Percentiles rank a stretch among this genome's conserved stretches.
Evolutionary conservation across 2,888 invertebrate genomes (phyloP).

Genomic region (Ptychoptera contaminata): DNA sequence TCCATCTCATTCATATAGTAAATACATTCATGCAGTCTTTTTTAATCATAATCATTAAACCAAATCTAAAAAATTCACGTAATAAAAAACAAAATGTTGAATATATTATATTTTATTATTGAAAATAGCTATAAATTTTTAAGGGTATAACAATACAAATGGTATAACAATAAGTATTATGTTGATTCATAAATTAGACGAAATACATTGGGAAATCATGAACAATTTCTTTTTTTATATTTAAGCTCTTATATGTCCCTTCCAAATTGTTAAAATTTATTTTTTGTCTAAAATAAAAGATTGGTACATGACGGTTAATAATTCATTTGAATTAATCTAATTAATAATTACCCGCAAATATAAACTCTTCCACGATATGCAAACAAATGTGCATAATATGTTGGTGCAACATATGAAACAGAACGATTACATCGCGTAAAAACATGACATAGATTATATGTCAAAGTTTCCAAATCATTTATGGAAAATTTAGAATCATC

Average conservation of each 20-base stretch:
- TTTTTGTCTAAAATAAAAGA: conserved; percentile 7
- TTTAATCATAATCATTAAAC: too few species aligned
- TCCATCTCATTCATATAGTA: too few species aligned
- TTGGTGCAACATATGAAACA: conserved; percentile 76
- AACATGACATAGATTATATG: conserved; percentile 72
- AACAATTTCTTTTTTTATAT: conserved; percentile 37
- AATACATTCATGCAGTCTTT: too few species aligned
- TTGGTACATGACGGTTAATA: not conserved
- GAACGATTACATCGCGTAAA: conserved; percentile 70
- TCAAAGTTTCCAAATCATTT: conserved; percentile 61
- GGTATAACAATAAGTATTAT: too few species aligned
- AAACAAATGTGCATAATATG: conserved; percentile 77
- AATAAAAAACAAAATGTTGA: too few species aligned
- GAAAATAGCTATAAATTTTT: too few species aligned
- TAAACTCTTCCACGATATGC: conserved; percentile 47
- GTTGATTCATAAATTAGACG: conserved; percentile 39
- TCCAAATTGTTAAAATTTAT: conserved; percentile 29
- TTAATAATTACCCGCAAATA: conserved; percentile 19
- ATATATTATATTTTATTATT: too few species aligned
- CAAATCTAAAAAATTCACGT: too few species aligned
- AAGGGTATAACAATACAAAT: too few species aligned
- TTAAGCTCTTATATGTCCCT: conserved; percentile 33
- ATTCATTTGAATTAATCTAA: not conserved
- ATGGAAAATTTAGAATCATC: conserved; percentile 57
- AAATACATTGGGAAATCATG: conserved; percentile 52